Evolutionary conservation across 2,888 invertebrate species (phyloP).

Genomic region (Ochropacha duplaris): DNA sequence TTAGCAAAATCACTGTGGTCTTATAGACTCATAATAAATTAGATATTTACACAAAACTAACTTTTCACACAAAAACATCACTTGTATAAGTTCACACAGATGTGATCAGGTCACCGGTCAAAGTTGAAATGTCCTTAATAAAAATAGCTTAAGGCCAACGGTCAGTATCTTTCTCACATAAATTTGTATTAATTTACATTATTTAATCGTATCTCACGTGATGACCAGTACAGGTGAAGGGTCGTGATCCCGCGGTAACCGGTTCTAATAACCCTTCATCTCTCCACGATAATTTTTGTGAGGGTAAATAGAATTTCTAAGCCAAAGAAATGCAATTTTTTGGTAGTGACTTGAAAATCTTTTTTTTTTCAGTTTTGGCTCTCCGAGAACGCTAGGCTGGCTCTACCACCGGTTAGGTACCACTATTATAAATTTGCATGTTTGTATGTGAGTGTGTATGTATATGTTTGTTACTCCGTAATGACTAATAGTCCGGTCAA

Average conservation of each 20-base stretch:
- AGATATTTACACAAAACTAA: neutral
- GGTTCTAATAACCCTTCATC: slow-evolving; percentile 20
- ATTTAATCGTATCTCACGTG: slow-evolving; percentile 21
- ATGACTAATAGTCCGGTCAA: too few species aligned
- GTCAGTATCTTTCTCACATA: slow-evolving; percentile 69
- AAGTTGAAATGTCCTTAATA: slow-evolving; percentile 45
- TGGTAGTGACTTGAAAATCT: too few species aligned
- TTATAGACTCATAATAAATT: too few species aligned
- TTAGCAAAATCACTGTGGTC: too few species aligned
- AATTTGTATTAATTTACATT: slow-evolving; percentile 61
- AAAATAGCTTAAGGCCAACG: slow-evolving; percentile 42
- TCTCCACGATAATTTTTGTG: neutral
- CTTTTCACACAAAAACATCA: neutral
- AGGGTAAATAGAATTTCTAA: too few species aligned
- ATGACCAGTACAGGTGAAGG: slow-evolving; percentile 21
- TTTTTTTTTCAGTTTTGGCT: too few species aligned
- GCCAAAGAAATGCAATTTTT: too few species aligned
- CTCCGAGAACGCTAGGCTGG: too few species aligned
- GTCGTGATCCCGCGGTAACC: slow-evolving; percentile 29
- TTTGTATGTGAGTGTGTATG: too few species aligned
- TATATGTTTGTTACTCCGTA: too few species aligned
- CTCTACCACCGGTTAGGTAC: too few species aligned
- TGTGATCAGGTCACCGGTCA: slow-evolving; percentile 38
- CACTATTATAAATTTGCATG: too few species aligned
- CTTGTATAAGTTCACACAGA: neutral